Evolutionary conservation across 2,797 vertebrate species (phyloP).

Genomic region (Eremophila alpestris): DNA sequence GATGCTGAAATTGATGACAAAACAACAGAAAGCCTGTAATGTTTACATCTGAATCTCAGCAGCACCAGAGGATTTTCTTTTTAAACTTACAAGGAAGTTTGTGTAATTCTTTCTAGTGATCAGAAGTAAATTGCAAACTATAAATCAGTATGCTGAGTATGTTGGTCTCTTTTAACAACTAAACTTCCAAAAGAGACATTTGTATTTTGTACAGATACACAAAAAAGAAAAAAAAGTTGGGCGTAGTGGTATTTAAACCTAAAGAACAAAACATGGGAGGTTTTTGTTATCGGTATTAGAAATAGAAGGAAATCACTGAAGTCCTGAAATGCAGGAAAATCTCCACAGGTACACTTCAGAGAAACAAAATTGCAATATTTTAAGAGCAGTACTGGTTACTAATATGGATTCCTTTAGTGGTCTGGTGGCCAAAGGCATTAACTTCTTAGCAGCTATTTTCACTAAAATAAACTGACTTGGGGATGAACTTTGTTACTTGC

Average conservation of each 20-base stretch:
- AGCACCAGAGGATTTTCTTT: background rate
- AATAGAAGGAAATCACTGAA: background rate
- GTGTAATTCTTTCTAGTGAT: background rate
- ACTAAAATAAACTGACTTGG: background rate
- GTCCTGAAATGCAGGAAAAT: background rate
- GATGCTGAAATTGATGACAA: background rate
- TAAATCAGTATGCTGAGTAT: background rate
- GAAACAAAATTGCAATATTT: background rate
- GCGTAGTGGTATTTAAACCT: background rate
- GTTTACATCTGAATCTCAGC: background rate
- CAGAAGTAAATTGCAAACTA: background rate
- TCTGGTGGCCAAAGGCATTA: background rate
- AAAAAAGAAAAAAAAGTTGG: background rate
- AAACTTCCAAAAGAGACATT: background rate
- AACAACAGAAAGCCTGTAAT: background rate
- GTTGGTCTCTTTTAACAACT: background rate
- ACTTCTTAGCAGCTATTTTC: background rate
- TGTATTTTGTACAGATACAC: fast-evolving
- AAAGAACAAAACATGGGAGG: background rate
- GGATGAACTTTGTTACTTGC: background rate
- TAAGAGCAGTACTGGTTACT: background rate
- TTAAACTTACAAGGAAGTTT: background rate
- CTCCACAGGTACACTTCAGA: background rate
- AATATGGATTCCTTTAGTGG: background rate
- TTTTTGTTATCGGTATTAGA: background rate